Base-by-base conservation (phyloP, 1,140 invertebrate genomes). In the Periplaneta americana region DNA sequence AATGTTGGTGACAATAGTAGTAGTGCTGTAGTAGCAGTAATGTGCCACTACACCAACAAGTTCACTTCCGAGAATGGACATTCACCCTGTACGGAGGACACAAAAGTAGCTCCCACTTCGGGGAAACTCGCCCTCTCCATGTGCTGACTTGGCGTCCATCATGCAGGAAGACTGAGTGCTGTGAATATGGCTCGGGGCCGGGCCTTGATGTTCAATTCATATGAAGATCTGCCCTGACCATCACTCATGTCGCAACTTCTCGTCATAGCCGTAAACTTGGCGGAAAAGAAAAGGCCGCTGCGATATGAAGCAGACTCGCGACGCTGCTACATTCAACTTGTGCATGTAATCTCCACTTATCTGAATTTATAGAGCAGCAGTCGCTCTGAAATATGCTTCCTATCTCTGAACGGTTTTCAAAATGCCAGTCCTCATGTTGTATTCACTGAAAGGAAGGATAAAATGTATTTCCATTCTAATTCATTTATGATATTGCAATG, bases 181-280 rank as follows among this genome's bases (percentile, higher is more conserved):
- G 75, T 77, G 75, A 77, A 77, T 77, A 77, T 77, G 22, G 75
- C 33, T 28, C 17, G 22, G 33, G 32, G 75, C 75, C 35, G 31
- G 35, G 4, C 75, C 75, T 31, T 77, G 75, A 77, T 77, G 75
- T 77, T 77, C 75, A 77, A 77, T 77, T 77, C 75, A 77, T 77
- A 77, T 77, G 75, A 77, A 77, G 75, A 77, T 77, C 75, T 10
- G 75, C 75, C 33, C 32, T 34, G 31, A 28, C 75, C 75, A 77
- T 77, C 35, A 33, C 31, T 77, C 75, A 77, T 77, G 75, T 77
- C 31, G 33, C 33, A 77, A 13, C 33, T 77, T 33, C 75, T 77
- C 75, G 33, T 10, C 75, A 28, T 31, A 1, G 75, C 75, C 75
- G 75, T 77, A 77, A 77, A 66, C 48, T 66, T 66, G 8, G 11